Conservation (phyloP, 2,797 vertebrate genomes). For the Parauchenoglanis ngamensis region DNA sequence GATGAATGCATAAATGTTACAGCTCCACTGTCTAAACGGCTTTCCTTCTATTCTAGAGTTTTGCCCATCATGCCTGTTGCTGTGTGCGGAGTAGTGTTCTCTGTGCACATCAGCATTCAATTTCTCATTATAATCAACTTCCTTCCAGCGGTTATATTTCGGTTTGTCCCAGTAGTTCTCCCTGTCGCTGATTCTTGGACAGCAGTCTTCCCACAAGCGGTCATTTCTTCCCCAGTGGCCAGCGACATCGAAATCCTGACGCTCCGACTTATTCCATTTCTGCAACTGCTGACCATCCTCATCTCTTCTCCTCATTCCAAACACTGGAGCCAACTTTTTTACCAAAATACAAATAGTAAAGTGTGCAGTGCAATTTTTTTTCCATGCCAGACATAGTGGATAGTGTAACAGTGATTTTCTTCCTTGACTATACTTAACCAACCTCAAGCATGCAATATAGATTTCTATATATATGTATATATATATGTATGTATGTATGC, state of each 20-base stretch:
- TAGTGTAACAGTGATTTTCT: not conserved
- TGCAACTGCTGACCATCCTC: constrained; percentile 11
- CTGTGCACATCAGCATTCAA: constrained; percentile 7
- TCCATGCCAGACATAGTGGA: not conserved
- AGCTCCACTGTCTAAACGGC: constrained; percentile 1
- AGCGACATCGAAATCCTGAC: not conserved
- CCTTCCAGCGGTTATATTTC: constrained; percentile 5
- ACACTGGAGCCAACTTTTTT: constrained; percentile 31
- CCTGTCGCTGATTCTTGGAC: not conserved
- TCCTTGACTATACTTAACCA: not conserved
- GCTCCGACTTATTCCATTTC: not conserved
- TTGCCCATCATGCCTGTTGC: not conserved
- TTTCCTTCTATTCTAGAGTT: constrained; percentile 1
- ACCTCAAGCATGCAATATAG: not conserved
- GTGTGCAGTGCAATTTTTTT: not conserved
- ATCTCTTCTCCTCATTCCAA: constrained; percentile 21
- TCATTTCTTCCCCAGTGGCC: not conserved
- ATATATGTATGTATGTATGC: not conserved
- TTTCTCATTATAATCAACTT: constrained; percentile 23
- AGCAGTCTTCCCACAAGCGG: not conserved
- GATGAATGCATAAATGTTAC: not conserved
- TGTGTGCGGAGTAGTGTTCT: not conserved
- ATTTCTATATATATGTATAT: not conserved
- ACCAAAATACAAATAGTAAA: constrained; percentile 22
- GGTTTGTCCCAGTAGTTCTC: not conserved